A percentile compares a stretch with the other conserved stretches of the same genome.
Evolutionary conservation across 2,797 vertebrate genomes (phyloP).

Genomic region (Manis javanica): DNA sequence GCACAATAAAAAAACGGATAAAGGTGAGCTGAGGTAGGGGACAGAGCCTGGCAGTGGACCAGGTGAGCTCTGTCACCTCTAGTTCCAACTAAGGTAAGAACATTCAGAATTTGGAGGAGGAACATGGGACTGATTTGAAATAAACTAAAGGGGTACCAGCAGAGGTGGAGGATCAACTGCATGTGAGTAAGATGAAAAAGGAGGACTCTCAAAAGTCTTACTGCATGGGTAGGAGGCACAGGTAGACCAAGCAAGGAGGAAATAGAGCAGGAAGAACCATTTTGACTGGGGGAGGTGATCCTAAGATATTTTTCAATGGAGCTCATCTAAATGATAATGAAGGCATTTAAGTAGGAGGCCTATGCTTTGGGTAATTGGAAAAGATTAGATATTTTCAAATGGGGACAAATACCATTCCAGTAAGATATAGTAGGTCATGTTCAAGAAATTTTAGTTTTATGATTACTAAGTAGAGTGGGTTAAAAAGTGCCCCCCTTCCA

Average conservation of each 20-base stretch:
- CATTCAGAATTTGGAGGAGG: neutral
- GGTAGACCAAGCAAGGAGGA: neutral
- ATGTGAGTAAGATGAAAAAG: neutral
- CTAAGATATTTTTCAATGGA: neutral
- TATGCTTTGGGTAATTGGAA: neutral
- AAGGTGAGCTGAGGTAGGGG: neutral
- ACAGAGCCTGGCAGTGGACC: neutral
- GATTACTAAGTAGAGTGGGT: neutral
- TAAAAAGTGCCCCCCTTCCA: neutral
- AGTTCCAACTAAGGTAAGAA: neutral
- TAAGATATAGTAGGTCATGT: neutral
- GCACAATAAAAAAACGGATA: neutral
- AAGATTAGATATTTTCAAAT: neutral
- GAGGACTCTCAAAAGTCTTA: neutral
- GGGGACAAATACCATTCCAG: neutral
- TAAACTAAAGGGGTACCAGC: neutral
- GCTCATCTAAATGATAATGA: neutral
- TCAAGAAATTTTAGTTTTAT: slow-evolving; percentile 1
- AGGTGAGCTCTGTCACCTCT: neutral
- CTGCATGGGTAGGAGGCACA: neutral
- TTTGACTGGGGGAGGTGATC: neutral
- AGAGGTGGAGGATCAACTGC: neutral
- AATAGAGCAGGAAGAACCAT: neutral
- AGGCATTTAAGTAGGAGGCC: neutral
- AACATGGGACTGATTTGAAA: neutral